A percentile compares a stretch with the other conserved stretches of the same genome.
Evolutionary conservation across 2,797 vertebrate genomes (phyloP).

Genomic region (Peromyscus attwateri): DNA sequence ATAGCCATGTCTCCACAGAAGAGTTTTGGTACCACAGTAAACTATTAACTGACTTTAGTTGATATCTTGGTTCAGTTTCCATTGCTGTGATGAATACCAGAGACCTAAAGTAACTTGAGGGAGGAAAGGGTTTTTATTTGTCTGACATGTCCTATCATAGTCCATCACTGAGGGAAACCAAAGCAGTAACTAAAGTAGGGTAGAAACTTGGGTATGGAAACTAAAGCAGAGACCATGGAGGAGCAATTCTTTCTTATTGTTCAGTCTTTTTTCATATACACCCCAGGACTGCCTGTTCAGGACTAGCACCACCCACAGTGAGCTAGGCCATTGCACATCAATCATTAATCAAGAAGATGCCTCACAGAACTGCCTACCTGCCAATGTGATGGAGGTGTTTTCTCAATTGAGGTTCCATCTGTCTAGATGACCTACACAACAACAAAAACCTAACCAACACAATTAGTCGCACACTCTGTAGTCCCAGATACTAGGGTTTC

Average conservation of each 20-base stretch:
- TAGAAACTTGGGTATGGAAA: not conserved
- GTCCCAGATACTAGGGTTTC: not conserved
- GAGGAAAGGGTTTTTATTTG: not conserved
- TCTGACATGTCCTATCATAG: not conserved
- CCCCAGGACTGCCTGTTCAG: not conserved
- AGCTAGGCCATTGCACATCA: not conserved
- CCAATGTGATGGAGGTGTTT: not conserved
- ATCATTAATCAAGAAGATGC: not conserved
- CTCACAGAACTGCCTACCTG: not conserved
- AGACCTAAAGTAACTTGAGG: not conserved
- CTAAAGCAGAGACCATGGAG: not conserved
- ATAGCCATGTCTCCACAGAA: not conserved
- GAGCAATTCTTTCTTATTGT: too few relatives aligned
- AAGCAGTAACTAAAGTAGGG: not conserved
- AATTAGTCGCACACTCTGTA: not conserved
- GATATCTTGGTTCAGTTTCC: not conserved
- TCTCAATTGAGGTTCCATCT: not conserved
- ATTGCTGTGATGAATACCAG: not conserved
- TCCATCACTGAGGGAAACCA: not conserved
- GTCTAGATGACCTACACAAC: not conserved
- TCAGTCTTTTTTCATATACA: not conserved
- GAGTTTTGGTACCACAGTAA: not conserved
- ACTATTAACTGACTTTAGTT: not conserved
- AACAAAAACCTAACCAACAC: not conserved
- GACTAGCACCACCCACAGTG: not conserved